These are phyloP conservation scores for Coenobita brevimanus DNA, from an alignment of 1,140 invertebrate genomes.

Conservation along the genomic window DNA sequence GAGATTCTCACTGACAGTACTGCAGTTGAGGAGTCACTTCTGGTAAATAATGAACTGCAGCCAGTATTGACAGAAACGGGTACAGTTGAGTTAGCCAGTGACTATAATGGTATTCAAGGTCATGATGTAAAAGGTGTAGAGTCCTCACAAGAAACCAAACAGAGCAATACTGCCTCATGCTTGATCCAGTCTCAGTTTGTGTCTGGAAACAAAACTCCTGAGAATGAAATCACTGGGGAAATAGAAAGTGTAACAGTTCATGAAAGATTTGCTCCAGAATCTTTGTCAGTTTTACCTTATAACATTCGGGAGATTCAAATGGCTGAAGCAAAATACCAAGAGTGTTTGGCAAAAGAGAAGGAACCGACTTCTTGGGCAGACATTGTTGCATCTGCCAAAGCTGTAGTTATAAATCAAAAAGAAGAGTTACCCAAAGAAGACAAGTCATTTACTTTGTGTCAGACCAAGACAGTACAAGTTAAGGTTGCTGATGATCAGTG, in stretches of 20 bases:
- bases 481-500: slow-evolving; percentile 65
- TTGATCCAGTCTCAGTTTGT: too few relatives aligned
- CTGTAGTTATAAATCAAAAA: too few relatives aligned
- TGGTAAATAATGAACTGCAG: neutral
- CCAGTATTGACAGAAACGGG: neutral
- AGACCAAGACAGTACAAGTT: slow-evolving; percentile 65
- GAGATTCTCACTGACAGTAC: slow-evolving; percentile 2
- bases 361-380: neutral
- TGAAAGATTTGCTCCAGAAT: too few relatives aligned
- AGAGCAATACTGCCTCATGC: neutral
- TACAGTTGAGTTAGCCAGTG: too few relatives aligned
- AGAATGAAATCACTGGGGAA: too few relatives aligned
- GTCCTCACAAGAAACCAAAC: too few relatives aligned
- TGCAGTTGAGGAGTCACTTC: neutral
- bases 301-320: neutral
- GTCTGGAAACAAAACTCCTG: neutral
- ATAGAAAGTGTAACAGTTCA: too few relatives aligned
- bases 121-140: too few relatives aligned
- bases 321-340: neutral
- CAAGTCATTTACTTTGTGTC: slow-evolving; percentile 12
- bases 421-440: neutral
- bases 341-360: neutral
- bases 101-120: too few relatives aligned
- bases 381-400: neutral
- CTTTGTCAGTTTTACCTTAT: neutral